A percentile compares a stretch with the other conserved stretches of the same genome.
Evolutionary conservation across 2,113 vertebrate genomes (phyloP).

Genomic region (Ranitomeya variabilis): DNA sequence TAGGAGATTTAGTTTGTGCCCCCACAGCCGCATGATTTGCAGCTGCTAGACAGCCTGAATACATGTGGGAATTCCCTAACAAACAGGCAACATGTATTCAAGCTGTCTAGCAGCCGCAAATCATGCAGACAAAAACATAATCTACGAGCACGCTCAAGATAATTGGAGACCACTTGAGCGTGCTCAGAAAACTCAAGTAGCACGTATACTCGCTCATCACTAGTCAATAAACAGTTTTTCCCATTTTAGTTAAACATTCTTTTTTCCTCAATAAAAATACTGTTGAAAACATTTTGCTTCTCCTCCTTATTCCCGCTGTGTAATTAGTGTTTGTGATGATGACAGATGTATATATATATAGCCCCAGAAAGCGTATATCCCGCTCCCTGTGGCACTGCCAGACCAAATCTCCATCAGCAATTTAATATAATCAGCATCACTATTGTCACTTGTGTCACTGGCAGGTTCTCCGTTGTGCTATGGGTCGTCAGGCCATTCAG

Average conservation of each 20-base stretch:
- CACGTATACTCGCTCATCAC: no score
- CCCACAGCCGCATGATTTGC: no score
- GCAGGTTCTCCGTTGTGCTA: conserved; percentile 12
- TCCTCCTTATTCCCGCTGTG: conserved; percentile 4
- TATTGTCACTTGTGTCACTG: conserved; percentile 51
- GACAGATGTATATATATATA: conserved; percentile 34
- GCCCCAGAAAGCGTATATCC: conserved; percentile 20
- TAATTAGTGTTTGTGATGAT: conserved; percentile 33
- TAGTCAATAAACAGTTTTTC: background rate
- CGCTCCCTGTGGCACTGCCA: conserved; percentile 46
- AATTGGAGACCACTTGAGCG: no score
- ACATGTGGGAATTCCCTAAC: no score
- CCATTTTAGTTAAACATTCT: background rate
- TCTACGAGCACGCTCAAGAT: no score
- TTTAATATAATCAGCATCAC: conserved; percentile 59
- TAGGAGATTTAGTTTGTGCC: no score
- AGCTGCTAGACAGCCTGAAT: no score
- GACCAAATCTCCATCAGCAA: conserved; percentile 46
- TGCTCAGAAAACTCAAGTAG: no score
- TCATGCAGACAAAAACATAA: no score
- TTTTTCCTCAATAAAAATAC: conserved; percentile 9
- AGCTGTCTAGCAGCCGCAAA: no score
- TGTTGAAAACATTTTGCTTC: conserved; percentile 10
- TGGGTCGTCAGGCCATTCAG: background rate
- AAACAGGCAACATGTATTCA: no score